Evolutionary conservation across 1,140 invertebrate species (phyloP).

Genomic region (Conopomorpha cramerella): DNA sequence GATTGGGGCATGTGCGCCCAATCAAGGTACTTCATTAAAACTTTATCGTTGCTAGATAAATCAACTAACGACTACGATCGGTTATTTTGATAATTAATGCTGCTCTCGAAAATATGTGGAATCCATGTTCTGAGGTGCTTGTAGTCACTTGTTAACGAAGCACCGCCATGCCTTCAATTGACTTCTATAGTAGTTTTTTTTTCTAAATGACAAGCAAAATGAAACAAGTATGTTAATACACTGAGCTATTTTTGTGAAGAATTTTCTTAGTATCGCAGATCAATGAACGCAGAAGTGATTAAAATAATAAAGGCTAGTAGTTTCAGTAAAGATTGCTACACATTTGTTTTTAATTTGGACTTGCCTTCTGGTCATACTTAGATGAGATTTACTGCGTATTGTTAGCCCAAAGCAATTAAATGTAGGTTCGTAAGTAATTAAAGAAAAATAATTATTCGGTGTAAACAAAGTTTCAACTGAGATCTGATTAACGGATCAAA

Average conservation of each 20-base stretch:
- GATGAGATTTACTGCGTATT: too few relatives aligned
- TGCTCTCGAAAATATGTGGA: constrained; percentile 41
- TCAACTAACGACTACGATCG: constrained; percentile 51
- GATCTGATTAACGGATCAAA: too few relatives aligned
- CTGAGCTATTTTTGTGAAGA: background rate
- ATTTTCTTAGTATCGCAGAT: background rate
- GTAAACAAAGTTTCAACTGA: too few relatives aligned
- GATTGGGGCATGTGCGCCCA: constrained; percentile 36
- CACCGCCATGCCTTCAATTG: background rate
- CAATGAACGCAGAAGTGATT: background rate
- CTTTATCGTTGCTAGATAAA: constrained; percentile 57
- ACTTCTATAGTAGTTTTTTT: background rate
- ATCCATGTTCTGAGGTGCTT: constrained; percentile 26
- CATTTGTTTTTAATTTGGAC: too few relatives aligned
- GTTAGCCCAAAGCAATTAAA: too few relatives aligned
- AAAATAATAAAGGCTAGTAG: too few relatives aligned
- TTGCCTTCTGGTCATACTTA: too few relatives aligned
- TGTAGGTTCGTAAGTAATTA: too few relatives aligned
- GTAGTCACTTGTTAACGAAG: constrained; percentile 9
- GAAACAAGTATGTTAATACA: background rate
- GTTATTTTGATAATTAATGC: constrained; percentile 57
- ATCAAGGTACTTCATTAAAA: constrained; percentile 61
- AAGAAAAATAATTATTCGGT: too few relatives aligned
- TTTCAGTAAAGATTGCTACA: too few relatives aligned
- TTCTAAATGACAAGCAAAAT: background rate